phyloP scores from a whole-genome alignment of 2,797 vertebrate species.

The Lemur catta region DNA sequence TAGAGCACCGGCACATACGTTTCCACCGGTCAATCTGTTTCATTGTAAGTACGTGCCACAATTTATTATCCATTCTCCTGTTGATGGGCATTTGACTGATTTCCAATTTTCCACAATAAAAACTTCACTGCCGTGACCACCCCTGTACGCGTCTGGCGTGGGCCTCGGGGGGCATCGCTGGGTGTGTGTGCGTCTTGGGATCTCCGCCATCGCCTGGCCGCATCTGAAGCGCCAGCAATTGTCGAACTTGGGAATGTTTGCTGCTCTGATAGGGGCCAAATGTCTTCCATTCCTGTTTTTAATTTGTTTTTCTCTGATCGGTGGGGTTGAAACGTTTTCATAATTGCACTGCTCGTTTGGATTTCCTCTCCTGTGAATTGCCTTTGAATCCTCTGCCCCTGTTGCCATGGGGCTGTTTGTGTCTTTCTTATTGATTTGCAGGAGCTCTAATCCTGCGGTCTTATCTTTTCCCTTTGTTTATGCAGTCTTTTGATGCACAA shows the following conservation, averaged over 20 bases:
- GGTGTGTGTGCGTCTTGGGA: neutral
- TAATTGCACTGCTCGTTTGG: neutral
- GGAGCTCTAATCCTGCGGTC: neutral
- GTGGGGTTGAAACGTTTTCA: neutral
- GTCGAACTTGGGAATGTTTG: neutral
- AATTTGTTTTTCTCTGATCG: neutral
- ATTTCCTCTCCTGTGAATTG: neutral
- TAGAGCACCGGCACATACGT: neutral
- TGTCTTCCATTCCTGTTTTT: neutral
- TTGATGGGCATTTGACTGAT: neutral
- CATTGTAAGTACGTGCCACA: neutral
- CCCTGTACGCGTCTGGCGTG: fast-evolving
- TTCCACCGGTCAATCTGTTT: neutral
- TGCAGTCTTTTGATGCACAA: neutral
- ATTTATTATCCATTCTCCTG: neutral
- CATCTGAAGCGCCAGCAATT: neutral
- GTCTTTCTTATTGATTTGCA: neutral
- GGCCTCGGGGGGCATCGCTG: neutral
- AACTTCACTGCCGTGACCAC: neutral
- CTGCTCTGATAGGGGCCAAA: neutral
- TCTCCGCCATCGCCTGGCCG: fast-evolving
- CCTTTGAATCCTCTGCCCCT: neutral
- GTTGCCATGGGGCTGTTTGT: neutral
- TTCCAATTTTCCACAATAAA: neutral
- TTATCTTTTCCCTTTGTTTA: neutral